Evolutionary conservation across 2,113 vertebrate genomes (phyloP).

Genomic region (Odobenus rosmarus): DNA sequence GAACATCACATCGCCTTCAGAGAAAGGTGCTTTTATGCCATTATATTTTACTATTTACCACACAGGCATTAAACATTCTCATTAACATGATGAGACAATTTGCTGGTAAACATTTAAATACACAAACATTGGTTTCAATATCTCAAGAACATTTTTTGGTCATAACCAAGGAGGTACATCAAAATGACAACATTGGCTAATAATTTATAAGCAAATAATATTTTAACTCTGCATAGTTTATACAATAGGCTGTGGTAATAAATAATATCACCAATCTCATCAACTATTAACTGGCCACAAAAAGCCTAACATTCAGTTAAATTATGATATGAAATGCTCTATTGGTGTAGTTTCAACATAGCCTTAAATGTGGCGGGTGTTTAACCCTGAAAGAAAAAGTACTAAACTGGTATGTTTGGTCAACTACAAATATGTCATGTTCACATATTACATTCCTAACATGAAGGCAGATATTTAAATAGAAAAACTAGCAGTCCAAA

Average conservation of each 20-base stretch:
- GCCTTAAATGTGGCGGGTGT: slow-evolving; percentile 81
- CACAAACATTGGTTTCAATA: slow-evolving; percentile 87
- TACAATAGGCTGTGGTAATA: slow-evolving; percentile 94
- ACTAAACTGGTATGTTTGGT: slow-evolving; percentile 79
- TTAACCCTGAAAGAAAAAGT: slow-evolving; percentile 83
- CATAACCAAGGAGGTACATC: slow-evolving; percentile 95
- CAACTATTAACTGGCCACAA: slow-evolving; percentile 93
- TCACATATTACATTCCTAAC: slow-evolving; percentile 92
- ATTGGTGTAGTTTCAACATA: slow-evolving; percentile 86
- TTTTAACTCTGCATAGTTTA: slow-evolving; percentile 96
- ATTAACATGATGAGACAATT: slow-evolving; percentile 85
- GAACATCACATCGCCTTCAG: slow-evolving; percentile 86
- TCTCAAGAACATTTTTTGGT: slow-evolving; percentile 93
- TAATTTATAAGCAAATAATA: slow-evolving; percentile 97
- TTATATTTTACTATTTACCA: slow-evolving; percentile 86
- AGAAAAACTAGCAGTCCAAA: slow-evolving; percentile 86
- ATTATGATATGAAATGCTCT: slow-evolving; percentile 87
- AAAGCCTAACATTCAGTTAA: slow-evolving; percentile 98
- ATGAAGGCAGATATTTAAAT: slow-evolving; percentile 92
- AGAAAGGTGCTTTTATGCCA: slow-evolving; percentile 86
- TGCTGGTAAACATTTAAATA: slow-evolving; percentile 88
- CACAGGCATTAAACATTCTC: slow-evolving; percentile 87
- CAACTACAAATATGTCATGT: slow-evolving; percentile 89
- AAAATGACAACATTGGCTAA: slow-evolving; percentile 93
- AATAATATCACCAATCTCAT: slow-evolving; percentile 92